Evolutionary conservation across 2,113 vertebrate genomes (phyloP).

Genomic region (Nipponia nippon): DNA sequence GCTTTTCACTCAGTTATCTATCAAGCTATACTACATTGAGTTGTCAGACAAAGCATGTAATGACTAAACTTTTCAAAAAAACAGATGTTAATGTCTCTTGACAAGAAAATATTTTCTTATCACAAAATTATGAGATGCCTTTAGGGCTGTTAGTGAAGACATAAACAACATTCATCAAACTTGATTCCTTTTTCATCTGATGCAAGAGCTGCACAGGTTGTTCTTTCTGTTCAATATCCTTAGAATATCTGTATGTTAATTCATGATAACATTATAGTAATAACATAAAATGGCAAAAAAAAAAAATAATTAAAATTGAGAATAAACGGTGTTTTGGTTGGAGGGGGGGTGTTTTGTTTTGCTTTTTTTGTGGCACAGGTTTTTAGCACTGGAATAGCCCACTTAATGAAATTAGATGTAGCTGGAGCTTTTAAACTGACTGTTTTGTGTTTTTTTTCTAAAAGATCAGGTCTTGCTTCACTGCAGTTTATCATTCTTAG

Average conservation of each 20-base stretch:
- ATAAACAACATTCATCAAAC: conserved; percentile 36
- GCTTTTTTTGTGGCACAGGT: not conserved
- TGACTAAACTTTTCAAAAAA: not conserved
- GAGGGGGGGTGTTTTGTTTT: rapidly evolving
- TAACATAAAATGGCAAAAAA: not conserved
- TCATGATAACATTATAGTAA: not conserved
- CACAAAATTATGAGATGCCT: conserved; percentile 12
- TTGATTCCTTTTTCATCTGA: not conserved
- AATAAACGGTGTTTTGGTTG: not conserved
- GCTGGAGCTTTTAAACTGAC: not conserved
- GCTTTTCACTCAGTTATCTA: not conserved
- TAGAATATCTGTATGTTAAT: not conserved
- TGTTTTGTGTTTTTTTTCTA: not conserved
- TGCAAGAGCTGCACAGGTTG: not conserved
- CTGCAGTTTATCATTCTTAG: not conserved
- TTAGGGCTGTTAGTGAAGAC: conserved; percentile 26
- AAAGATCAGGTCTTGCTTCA: not conserved
- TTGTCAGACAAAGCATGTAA: conserved; percentile 20
- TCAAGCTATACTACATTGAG: not conserved
- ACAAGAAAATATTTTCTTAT: conserved; percentile 45
- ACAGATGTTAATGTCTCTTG: conserved; percentile 15
- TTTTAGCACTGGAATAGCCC: not conserved
- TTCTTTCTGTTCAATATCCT: not conserved
- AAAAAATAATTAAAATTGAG: not conserved
- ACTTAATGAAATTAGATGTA: not conserved